Conservation (phyloP, 1,140 invertebrate genomes). For the Steinernema feltiae region DNA sequence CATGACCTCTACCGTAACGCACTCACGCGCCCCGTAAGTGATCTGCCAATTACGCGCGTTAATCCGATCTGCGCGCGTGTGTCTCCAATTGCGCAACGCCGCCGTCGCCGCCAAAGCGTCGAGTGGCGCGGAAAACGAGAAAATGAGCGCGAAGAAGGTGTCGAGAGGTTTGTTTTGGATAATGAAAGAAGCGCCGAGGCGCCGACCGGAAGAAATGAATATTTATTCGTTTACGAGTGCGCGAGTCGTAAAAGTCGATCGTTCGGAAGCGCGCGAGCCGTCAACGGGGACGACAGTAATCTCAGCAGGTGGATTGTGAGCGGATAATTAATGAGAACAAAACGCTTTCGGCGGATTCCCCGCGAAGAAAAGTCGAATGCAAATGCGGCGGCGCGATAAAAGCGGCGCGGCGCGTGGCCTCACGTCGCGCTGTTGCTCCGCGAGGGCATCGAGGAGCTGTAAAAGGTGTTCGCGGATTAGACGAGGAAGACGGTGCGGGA, state of each 20-base stretch:
- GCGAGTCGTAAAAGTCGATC: conserved; percentile 14
- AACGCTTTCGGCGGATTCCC: conserved; percentile 4
- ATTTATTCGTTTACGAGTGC: not conserved
- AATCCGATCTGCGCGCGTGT: not conserved
- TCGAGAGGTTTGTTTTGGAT: not conserved
- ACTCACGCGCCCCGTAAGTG: no score
- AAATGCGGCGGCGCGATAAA: not conserved
- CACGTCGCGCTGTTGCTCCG: not conserved
- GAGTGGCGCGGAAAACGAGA: not conserved
- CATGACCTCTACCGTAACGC: no score
- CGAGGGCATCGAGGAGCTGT: not conserved
- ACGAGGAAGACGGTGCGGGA: not conserved
- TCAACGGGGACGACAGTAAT: no score
- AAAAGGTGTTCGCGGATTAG: not conserved
- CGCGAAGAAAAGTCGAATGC: not conserved
- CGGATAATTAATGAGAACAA: conserved; percentile 1
- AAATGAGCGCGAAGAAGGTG: not conserved
- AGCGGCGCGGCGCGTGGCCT: not conserved
- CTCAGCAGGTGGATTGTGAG: not conserved
- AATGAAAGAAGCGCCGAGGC: not conserved
- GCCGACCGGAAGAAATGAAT: conserved; percentile 8
- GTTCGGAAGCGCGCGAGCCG: not conserved
- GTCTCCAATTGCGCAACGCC: conserved; percentile 3
- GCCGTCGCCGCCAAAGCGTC: conserved; percentile 8
- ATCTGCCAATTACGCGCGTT: conserved; percentile 6